Evolutionary conservation across 1,140 invertebrate genomes (phyloP), one percentile per base, ranked within the genome.

Genomic region (Riptortus pedestris): DNA sequence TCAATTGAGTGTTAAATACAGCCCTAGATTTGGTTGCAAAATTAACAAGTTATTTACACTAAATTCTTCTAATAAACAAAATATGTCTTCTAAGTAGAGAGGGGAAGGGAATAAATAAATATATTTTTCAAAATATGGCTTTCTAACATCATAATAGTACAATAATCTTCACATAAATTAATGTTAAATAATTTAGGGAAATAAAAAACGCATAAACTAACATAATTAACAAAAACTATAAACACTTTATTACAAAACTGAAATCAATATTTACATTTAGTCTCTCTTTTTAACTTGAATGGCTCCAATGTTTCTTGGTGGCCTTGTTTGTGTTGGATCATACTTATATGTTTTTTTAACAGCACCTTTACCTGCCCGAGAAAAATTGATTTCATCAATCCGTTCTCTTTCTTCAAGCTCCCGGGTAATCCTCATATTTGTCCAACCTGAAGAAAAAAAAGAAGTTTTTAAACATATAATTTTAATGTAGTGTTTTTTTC

Each of bases 331-430:
- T 1, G 88, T 92, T 24, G 92, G 93, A 76, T 96, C 85, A 72
- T 83, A 85, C 74, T 88, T 86, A 71, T 83, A 96, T 0, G 93
- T 96, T 74, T 91, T 94, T 22, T 84, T 78, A 48, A 95, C 69
- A 0, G 93, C 87, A 2, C 88, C 91, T 73, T 83, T 83, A 29
- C 91, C 93, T 11, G 92, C 90, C 74, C 82, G 81, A 66, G 83
- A 81, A 72, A 96, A 96, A 57, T 83, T 80, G 59, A 88, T 78
- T 68, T 85, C 81, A 74, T 96, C 90, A 55, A 88, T 74, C 66
- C 81, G 75, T 69, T 85, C 78, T 64, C 91, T 80, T 51, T 92
- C 85, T 68, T 87, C 82, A 55, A 96, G 73, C 71, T 90, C 83
- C 71, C 78, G 82, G 0, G 85, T 79, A 60, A 92, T 80, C 77